Percentiles rank a stretch among this genome's conserved stretches.
Conservation (phyloP, 92 coral and sea anemone species). For the Chrysogorgia sp. region DNA sequence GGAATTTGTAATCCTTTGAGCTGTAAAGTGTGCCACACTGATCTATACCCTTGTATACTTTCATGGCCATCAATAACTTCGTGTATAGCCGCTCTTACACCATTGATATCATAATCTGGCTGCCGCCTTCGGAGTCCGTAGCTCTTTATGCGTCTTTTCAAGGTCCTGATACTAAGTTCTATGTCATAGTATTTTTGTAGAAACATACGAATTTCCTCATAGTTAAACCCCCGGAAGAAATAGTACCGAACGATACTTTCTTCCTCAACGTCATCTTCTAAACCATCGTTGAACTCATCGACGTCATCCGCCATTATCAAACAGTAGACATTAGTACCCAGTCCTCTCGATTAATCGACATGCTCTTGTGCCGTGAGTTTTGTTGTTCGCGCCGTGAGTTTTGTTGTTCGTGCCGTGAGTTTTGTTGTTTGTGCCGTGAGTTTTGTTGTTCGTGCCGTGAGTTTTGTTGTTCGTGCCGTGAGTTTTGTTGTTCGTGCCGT, state of each 20-base stretch:
- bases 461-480: no score
- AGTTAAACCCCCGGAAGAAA: constrained; percentile 12
- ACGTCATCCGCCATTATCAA: constrained; percentile 13
- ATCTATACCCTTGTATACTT: constrained; percentile 51
- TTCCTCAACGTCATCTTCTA: constrained; percentile 21
- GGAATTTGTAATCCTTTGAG: constrained; percentile 56
- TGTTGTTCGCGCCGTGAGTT: no score
- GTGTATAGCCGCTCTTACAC: constrained; percentile 45
- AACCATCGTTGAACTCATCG: not conserved
- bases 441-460: no score
- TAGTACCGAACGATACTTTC: constrained; percentile 12
- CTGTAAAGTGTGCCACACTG: constrained; percentile 58
- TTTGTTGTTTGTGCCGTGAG: no score
- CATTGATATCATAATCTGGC: constrained; percentile 38
- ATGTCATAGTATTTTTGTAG: constrained; percentile 36
- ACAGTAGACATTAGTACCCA: not conserved
- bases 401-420: no score
- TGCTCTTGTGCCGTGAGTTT: no score
- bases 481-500: no score
- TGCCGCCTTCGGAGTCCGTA: constrained; percentile 36
- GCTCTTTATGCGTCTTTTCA: constrained; percentile 44
- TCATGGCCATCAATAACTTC: constrained; percentile 55
- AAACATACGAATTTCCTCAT: constrained; percentile 43
- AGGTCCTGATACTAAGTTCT: constrained; percentile 40
- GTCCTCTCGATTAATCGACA: no score